Conservation (phyloP, 2,113 vertebrate species). For the Oryzias javanicus region DNA sequence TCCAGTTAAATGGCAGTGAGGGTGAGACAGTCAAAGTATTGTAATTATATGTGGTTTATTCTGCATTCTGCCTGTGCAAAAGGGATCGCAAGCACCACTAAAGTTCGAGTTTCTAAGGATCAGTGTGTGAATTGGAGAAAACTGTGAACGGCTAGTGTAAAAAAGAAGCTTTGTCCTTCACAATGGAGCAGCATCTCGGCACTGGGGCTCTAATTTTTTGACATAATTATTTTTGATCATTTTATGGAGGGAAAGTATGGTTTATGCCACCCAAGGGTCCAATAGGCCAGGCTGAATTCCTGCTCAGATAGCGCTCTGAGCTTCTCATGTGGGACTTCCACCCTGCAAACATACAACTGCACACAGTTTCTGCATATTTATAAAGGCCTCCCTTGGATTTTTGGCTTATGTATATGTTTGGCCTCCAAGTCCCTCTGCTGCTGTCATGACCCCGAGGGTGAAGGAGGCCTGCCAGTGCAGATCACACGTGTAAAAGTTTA, state of each 20-base stretch:
- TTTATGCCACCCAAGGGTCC: constrained; percentile 68
- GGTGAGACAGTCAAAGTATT: constrained; percentile 66
- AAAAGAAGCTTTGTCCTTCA: constrained; percentile 51
- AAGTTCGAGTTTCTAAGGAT: constrained; percentile 36
- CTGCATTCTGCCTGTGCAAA: constrained; percentile 47
- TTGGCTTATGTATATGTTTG: constrained; percentile 53
- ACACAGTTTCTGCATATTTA: constrained; percentile 40
- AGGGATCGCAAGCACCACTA: constrained; percentile 54
- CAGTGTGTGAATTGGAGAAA: constrained; percentile 37
- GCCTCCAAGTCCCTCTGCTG: constrained; percentile 34
- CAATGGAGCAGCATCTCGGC: constrained; percentile 32
- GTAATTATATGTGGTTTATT: constrained; percentile 67
- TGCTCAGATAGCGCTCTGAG: constrained; percentile 43
- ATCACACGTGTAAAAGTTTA: constrained; percentile 4
- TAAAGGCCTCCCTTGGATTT: constrained; percentile 38
- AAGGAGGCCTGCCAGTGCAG: not conserved
- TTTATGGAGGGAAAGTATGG: constrained; percentile 60
- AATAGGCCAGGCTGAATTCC: constrained; percentile 29
- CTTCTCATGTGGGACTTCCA: constrained; percentile 42
- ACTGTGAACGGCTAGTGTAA: constrained; percentile 28
- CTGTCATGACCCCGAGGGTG: constrained; percentile 16
- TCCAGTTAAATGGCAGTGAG: constrained; percentile 73
- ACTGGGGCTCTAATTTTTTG: constrained; percentile 56
- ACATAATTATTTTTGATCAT: constrained; percentile 74
- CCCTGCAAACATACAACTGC: constrained; percentile 20